Percentiles rank a stretch among this genome's conserved stretches.
These are phyloP conservation scores for Galaxea fascicularis DNA, from an alignment of 92 coral and sea anemone species.

Conservation along the genomic window DNA sequence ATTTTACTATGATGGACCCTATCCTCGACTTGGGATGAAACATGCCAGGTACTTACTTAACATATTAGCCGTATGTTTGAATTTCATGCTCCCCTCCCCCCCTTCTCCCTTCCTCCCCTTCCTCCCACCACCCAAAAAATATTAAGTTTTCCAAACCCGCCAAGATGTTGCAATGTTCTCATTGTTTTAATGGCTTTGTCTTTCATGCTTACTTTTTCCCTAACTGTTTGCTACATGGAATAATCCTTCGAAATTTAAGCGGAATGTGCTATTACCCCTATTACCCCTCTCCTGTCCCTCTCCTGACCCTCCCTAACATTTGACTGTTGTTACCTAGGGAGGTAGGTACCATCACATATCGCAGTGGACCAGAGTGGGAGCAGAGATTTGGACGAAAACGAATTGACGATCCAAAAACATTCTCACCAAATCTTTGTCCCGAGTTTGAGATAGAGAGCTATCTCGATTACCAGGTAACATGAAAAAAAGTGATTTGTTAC, in stretches of 20 bases:
- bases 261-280: too few species aligned
- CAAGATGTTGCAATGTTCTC: too few species aligned
- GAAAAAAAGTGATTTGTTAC: background rate
- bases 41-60: constrained; percentile 98
- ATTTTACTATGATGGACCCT: constrained; percentile 84
- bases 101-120: too few species aligned
- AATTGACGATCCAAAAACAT: constrained; percentile 64
- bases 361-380: constrained; percentile 98
- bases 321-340: constrained; percentile 49
- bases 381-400: constrained; percentile 90
- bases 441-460: constrained; percentile 97
- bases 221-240: too few species aligned
- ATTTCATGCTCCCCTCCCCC: too few species aligned
- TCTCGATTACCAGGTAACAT: constrained; percentile 86
- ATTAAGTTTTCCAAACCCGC: too few species aligned
- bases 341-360: constrained; percentile 91
- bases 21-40: constrained; percentile 95
- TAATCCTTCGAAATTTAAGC: too few species aligned
- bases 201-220: too few species aligned
- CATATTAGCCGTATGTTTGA: too few species aligned
- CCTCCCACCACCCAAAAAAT: too few species aligned
- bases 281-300: too few species aligned
- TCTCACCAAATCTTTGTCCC: constrained; percentile 88
- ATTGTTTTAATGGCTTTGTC: too few species aligned
- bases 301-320: background rate